These are phyloP conservation scores for Esox niger DNA, from an alignment of 2,113 vertebrate species.

Conservation along the genomic window DNA sequence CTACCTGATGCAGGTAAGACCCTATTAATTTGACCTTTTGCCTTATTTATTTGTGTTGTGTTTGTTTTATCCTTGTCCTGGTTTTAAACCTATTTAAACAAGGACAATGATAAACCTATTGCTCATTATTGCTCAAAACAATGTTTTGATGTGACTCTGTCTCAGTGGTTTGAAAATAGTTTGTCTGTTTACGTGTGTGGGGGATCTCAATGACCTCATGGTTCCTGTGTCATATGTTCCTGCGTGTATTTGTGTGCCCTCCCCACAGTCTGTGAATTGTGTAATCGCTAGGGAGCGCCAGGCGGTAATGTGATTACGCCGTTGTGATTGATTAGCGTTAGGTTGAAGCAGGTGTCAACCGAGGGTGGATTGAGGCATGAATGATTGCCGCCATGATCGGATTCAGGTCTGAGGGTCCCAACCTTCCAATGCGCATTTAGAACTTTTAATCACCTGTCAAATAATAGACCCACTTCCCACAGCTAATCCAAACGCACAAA, in stretches of 20 bases:
- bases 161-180: background rate
- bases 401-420: slow-evolving; percentile 30
- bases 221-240: slow-evolving; percentile 2
- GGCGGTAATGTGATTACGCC: slow-evolving; percentile 49
- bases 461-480: slow-evolving; percentile 20
- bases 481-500: slow-evolving; percentile 4
- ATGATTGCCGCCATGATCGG: slow-evolving; percentile 41
- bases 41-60: too few species aligned
- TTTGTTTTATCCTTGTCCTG: background rate
- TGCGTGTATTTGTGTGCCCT: slow-evolving; percentile 16
- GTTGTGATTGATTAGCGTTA: slow-evolving; percentile 57
- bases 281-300: slow-evolving; percentile 32
- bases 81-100: background rate
- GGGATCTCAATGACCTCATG: background rate
- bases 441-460: slow-evolving; percentile 39
- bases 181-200: slow-evolving; percentile 14
- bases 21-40: background rate
- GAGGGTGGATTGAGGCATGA: slow-evolving; percentile 64
- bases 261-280: slow-evolving; percentile 38
- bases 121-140: too few species aligned
- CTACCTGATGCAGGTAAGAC: background rate
- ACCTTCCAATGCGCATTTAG: slow-evolving; percentile 27
- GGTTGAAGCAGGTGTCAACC: slow-evolving; percentile 51
- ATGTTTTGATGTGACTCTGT: too few species aligned
- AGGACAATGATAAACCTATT: too few species aligned